These are phyloP conservation scores for Acanthurus leucopareius DNA, from an alignment of 2,797 vertebrate species.

Conservation along the genomic window DNA sequence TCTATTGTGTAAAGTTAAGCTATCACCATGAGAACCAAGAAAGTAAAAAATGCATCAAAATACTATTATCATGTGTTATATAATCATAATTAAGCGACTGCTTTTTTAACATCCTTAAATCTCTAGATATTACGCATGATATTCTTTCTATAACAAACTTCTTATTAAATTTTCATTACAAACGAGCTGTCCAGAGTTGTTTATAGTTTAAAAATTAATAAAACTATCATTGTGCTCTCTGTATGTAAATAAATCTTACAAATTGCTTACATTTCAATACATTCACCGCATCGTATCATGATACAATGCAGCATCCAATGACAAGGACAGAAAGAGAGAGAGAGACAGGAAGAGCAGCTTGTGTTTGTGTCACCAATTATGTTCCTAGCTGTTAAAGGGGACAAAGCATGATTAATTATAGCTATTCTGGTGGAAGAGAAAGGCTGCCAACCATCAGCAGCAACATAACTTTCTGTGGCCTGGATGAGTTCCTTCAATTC, in stretches of 20 bases:
- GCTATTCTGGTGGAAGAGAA: background rate
- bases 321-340: background rate
- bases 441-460: constrained; percentile 14
- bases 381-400: background rate
- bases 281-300: background rate
- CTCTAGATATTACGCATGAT: background rate
- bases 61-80: no score
- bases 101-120: no score
- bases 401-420: background rate
- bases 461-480: background rate
- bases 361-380: background rate
- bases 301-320: background rate
- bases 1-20: no score
- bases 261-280: background rate
- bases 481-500: constrained; percentile 24
- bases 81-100: no score
- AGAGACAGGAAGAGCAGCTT: background rate
- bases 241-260: no score
- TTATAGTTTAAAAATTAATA: background rate
- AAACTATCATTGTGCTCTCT: no score
- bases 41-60: no score
- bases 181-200: background rate
- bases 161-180: background rate
- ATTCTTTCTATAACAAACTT: background rate
- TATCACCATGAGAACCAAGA: no score